Percentiles rank a stretch among this genome's conserved stretches.
These are phyloP conservation scores for Varanus komodoensis DNA, from an alignment of 2,113 vertebrate species.

Conservation along the genomic window DNA sequence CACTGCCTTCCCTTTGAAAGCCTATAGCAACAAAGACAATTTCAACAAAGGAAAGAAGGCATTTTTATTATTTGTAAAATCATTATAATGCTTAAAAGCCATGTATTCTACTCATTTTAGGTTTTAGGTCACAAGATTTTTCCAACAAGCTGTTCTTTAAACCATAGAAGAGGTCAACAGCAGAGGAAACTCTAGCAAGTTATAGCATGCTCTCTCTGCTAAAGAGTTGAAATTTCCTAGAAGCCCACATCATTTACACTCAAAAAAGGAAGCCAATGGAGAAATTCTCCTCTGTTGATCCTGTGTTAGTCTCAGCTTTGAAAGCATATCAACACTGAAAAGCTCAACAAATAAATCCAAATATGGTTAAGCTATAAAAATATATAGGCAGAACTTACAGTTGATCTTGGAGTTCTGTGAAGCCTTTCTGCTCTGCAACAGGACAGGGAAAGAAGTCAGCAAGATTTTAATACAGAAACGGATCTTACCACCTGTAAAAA, in stretches of 20 bases:
- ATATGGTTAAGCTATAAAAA: not conserved
- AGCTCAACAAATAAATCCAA: not conserved
- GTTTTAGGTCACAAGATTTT: not conserved
- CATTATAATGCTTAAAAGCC: no score
- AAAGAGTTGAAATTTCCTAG: not conserved
- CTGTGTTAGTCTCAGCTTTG: not conserved
- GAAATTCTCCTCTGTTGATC: not conserved
- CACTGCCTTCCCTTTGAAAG: not conserved
- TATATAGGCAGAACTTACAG: slow-evolving; percentile 65
- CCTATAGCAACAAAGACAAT: not conserved
- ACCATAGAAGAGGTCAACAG: not conserved
- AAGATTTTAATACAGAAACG: not conserved
- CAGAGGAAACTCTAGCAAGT: not conserved
- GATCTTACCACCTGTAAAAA: not conserved
- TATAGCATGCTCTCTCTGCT: not conserved
- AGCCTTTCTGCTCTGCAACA: slow-evolving; percentile 58
- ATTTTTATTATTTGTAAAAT: no score
- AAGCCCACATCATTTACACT: not conserved
- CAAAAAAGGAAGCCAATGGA: not conserved
- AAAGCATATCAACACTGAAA: not conserved
- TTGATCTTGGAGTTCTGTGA: slow-evolving; percentile 42
- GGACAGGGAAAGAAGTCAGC: slow-evolving; percentile 21
- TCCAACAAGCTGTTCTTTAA: not conserved
- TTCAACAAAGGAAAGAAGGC: not conserved
- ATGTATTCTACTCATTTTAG: not conserved